Conservation (phyloP, 2,888 invertebrate genomes). For the Crepidodera aurea region DNA sequence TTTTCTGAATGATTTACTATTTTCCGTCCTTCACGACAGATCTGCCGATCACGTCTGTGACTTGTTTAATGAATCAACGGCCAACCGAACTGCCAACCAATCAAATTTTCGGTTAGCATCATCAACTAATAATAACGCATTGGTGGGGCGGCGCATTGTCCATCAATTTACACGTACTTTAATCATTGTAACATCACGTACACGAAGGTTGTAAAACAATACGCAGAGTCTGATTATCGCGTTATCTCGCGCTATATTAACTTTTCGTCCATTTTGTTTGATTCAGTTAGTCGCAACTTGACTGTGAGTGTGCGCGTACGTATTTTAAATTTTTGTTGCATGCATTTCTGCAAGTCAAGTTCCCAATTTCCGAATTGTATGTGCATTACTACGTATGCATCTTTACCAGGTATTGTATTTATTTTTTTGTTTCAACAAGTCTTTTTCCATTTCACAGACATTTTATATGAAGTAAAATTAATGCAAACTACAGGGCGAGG, state of each 20-base stretch:
- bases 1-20: too few relatives aligned
- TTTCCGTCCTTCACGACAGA: background rate
- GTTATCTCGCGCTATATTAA: conserved; percentile 7
- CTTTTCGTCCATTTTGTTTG: background rate
- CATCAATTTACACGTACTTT: conserved; percentile 3
- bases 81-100: background rate
- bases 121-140: background rate
- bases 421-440: background rate
- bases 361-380: conserved; percentile 45
- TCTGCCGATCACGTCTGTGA: background rate
- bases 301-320: conserved; percentile 5
- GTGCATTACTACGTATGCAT: conserved; percentile 49
- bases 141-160: background rate
- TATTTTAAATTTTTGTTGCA: conserved; percentile 37
- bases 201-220: conserved; percentile 1
- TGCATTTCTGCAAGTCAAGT: conserved; percentile 45
- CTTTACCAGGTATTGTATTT: conserved; percentile 46
- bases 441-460: background rate
- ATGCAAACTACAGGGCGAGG: too few relatives aligned
- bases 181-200: background rate
- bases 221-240: conserved; percentile 7
- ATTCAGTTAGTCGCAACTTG: conserved; percentile 10
- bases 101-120: background rate
- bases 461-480: background rate
- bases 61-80: too few relatives aligned